Base-by-base conservation (phyloP, 2,113 vertebrate genomes). In the Rhynchomys soricoides region DNA sequence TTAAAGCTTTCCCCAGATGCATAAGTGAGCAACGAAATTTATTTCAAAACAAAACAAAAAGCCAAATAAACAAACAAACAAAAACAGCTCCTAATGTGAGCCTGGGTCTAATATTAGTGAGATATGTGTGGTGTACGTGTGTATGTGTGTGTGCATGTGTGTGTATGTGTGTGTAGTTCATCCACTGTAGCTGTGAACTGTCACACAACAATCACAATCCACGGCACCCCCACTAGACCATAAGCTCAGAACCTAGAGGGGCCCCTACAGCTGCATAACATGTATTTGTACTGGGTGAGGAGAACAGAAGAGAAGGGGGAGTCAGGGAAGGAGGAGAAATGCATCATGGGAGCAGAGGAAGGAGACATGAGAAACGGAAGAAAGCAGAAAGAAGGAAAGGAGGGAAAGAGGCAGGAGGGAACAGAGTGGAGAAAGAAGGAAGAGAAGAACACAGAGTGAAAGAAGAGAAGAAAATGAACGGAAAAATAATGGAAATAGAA, bases 351-450 rank as follows among this genome's bases (percentile, higher is more conserved):
- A n/a, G 82, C 15, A 34, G 52, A 31, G 10, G 5, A n/a, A 59
- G 26, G 7, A 15, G n/a, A 19, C 7, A 1, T 3, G 40, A 9
- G 6, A 3, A 8, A 16, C 7, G 1, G 24, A 17, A 22, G 9
- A 26, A 10, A 3, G 37, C 4, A 22, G 4, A 31, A 2, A 21
- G 2, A 21, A 21, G 3, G 17, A 7, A 22, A 8, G 16, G 13
- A 4, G 1, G 19, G 50, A 43, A 12, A 19, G 15, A 0, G 3
- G 24, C 74, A 9, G 9, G 5, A 29, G 64, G 7, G 16, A 59
- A 3, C 13, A 1, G 0, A 21, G 1, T 1, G 7, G 7, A 26
- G 10, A 3, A 21, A 7, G 16, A 5, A 16, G 11, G 7, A 7
- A 26, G 4, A 7, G 7, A 1, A 5, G 29, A 5, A 5, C 6